Base-by-base conservation (phyloP, 1,140 invertebrate genomes). In the Sarcophaga bullata region DNA sequence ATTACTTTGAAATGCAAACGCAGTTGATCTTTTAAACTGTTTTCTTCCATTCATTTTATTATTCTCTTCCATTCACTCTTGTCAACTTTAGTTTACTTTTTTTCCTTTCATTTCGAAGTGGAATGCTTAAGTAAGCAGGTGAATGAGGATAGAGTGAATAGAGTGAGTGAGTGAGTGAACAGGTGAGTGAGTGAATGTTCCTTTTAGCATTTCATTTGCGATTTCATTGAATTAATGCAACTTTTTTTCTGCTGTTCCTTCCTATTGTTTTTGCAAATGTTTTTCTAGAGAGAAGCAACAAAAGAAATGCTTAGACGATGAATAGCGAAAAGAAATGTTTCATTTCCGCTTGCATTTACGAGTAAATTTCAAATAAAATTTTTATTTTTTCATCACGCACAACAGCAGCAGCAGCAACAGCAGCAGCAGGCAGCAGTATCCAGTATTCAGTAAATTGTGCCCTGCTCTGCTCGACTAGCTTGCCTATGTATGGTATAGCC, bases 271-370 rank as follows among this genome's bases (percentile, higher is more conserved):
- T 37, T 37, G 25, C 25, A 37, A 37, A 37, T 37, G 25, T 37
- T 37, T 37, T 37, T 37, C 4, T 37, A n/a, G 25, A 37, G 25
- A 37, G 25, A 19, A 17, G 7, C 8, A 19, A 25, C 62, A 68
- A 19, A 37, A 37, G 25, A 37, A 68, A 25, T 25, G n/a, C 5
- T 19, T n/a, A 25, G 7, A 68, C 17, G 19, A 25, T 19, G 19
- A 68, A 25, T 19, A 19, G 37, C 47, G 25, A 78, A 8, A 76
- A 48, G 73, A 48, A 76, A 76, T 15, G 17, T 76, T 17, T 49
- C 50, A 78, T 78, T 78, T 78, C 75, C 75, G 75, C 50, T 78
- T 78, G 7, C 48, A 78, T 78, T 78, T 78, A 37, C 25, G 25
- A 37, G 25, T 37, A 78, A 78, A 25, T 78, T 50, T 8, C 15